phyloP scores from a whole-genome alignment of 1,140 invertebrate genomes.

The Lepidurus couesii region DNA sequence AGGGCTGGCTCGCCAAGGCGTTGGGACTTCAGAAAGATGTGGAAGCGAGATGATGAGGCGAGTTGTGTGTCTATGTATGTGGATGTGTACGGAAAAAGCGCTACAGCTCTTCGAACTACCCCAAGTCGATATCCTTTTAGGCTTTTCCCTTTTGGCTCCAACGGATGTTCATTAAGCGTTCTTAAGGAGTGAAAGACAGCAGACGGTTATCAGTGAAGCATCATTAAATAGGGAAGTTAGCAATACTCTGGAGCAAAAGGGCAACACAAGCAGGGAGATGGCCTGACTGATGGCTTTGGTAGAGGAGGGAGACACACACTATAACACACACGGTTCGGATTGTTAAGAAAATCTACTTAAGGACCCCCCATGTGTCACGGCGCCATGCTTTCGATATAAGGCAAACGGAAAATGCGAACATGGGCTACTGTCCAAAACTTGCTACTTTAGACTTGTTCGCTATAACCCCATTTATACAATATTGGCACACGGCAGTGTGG shows the following conservation, averaged over 20 bases:
- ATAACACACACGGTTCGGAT: neutral
- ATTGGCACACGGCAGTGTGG: too few species aligned
- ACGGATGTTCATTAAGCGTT: conserved; percentile 15
- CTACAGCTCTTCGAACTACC: neutral
- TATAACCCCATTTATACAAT: too few species aligned
- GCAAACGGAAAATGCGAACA: too few species aligned
- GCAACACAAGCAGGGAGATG: neutral
- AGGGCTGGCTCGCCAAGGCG: too few species aligned
- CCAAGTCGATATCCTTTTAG: conserved; percentile 3
- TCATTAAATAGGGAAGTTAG: conserved; percentile 22
- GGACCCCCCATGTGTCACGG: neutral
- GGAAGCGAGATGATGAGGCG: neutral
- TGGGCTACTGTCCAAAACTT: too few species aligned
- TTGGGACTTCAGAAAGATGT: neutral
- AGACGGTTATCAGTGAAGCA: conserved; percentile 21
- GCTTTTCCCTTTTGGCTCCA: neutral
- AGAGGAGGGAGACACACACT: conserved; percentile 1
- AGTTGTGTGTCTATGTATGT: neutral
- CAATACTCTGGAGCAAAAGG: neutral
- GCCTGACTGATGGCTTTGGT: neutral
- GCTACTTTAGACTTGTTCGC: too few species aligned
- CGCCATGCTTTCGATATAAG: too few species aligned
- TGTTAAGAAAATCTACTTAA: neutral
- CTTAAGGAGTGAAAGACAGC: conserved; percentile 21
- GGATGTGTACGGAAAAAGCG: neutral